phyloP scores from a whole-genome alignment of 2,113 vertebrate species.

The Lipotes vexillifer region DNA sequence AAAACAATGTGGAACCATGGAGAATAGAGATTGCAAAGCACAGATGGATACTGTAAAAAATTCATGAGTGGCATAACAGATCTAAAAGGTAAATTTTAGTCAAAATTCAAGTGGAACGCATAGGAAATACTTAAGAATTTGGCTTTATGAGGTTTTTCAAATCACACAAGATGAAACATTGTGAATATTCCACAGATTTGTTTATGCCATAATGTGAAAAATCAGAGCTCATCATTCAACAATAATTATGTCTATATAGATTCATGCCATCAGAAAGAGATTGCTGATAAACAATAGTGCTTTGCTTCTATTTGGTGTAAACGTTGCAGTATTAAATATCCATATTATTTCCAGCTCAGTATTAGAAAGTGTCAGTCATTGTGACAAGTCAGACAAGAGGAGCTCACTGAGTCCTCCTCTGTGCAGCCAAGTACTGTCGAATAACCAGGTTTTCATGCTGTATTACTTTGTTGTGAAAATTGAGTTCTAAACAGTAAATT shows the following conservation, averaged over 20 bases:
- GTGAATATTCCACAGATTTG: conserved; percentile 76
- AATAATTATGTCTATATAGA: conserved; percentile 81
- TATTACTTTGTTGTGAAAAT: conserved; percentile 80
- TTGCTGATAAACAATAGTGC: conserved; percentile 84
- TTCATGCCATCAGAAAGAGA: conserved; percentile 77
- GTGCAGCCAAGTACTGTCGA: conserved; percentile 73
- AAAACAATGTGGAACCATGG: conserved; percentile 83
- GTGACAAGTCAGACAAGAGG: conserved; percentile 78
- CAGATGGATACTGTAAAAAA: conserved; percentile 94
- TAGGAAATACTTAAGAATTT: conserved; percentile 77
- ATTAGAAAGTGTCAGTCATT: conserved; percentile 86
- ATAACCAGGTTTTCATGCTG: conserved; percentile 77
- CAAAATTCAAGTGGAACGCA: conserved; percentile 82
- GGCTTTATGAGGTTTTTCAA: conserved; percentile 74
- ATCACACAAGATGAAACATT: conserved; percentile 73
- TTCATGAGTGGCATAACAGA: conserved; percentile 89
- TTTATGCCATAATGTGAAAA: conserved; percentile 77
- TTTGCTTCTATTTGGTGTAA: conserved; percentile 82
- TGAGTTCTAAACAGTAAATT: conserved; percentile 70
- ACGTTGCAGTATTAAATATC: conserved; percentile 84
- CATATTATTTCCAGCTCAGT: conserved; percentile 86
- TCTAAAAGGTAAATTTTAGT: conserved; percentile 89
- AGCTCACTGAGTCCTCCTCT: conserved; percentile 72
- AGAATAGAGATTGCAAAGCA: conserved; percentile 84
- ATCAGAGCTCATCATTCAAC: conserved; percentile 78